These are phyloP conservation scores for Ceramica pisi DNA, from an alignment of 2,888 invertebrate species.

Conservation along the genomic window DNA sequence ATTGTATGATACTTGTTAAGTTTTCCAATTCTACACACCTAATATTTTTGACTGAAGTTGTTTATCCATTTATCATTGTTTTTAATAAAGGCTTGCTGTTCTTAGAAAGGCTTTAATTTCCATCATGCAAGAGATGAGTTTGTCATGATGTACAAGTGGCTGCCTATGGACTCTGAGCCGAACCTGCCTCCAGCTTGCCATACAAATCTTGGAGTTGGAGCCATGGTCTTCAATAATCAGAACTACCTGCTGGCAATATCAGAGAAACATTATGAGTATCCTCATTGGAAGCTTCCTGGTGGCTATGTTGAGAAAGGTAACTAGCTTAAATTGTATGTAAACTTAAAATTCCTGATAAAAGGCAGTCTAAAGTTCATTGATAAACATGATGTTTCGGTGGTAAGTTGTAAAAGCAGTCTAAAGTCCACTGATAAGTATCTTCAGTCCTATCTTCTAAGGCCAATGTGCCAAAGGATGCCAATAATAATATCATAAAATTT, in stretches of 20 bases:
- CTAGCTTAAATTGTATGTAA: not conserved
- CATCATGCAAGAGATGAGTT: slow-evolving; percentile 96
- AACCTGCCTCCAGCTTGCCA: slow-evolving; percentile 95
- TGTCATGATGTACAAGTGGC: slow-evolving; percentile 96
- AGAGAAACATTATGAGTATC: slow-evolving; percentile 92
- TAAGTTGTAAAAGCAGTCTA: not conserved
- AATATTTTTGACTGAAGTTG: slow-evolving; percentile 9
- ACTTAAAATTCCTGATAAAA: not conserved
- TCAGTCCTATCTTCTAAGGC: not conserved
- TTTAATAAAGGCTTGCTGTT: slow-evolving; percentile 77
- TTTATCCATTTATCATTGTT: slow-evolving; percentile 54
- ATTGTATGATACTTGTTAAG: not conserved
- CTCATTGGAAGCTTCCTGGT: slow-evolving; percentile 97
- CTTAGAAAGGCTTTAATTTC: slow-evolving; percentile 95
- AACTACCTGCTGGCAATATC: slow-evolving; percentile 95
- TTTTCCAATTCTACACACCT: slow-evolving; percentile 10
- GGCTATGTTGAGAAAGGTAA: slow-evolving; percentile 96
- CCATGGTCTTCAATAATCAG: slow-evolving; percentile 94
- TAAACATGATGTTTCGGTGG: not conserved
- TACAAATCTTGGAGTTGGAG: slow-evolving; percentile 95
- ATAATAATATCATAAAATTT: not conserved
- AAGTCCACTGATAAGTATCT: slow-evolving; percentile 5
- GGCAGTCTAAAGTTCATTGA: not conserved
- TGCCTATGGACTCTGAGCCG: slow-evolving; percentile 91
- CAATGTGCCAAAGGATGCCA: not conserved